Conservation (phyloP, 2,797 vertebrate genomes). For the Peromyscus melanophrys region DNA sequence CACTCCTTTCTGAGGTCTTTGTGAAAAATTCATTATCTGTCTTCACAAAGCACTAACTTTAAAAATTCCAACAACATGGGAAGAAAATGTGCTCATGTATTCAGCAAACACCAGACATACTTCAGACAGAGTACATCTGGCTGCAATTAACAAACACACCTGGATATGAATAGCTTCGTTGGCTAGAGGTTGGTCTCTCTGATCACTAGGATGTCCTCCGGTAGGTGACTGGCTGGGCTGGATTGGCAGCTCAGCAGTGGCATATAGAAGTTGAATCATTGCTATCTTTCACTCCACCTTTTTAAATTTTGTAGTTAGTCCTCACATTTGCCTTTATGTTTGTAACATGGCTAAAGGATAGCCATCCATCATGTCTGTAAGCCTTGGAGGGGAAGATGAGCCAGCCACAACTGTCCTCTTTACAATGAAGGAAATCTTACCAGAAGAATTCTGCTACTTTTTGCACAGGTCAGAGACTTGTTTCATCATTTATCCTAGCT, state of each 20-base stretch:
- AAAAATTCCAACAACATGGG: neutral
- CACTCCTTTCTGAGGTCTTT: neutral
- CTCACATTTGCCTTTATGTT: neutral
- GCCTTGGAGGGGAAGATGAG: neutral
- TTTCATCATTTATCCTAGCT: neutral
- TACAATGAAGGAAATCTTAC: neutral
- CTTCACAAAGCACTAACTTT: neutral
- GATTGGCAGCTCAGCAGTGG: neutral
- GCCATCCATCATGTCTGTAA: neutral
- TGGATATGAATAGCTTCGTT: neutral
- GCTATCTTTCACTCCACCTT: neutral
- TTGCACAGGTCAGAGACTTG: neutral
- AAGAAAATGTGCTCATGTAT: neutral
- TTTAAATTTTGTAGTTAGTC: neutral
- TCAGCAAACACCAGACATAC: neutral
- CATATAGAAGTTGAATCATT: neutral
- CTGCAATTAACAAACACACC: neutral
- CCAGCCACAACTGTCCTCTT: neutral
- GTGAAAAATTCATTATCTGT: neutral
- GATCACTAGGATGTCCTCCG: neutral
- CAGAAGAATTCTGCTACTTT: neutral
- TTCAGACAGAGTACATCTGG: neutral
- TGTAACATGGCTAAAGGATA: accelerated
- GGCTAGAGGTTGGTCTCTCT: neutral
- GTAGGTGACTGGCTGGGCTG: neutral